phyloP scores from a whole-genome alignment of 2,797 vertebrate genomes.

The Echiichthys vipera region DNA sequence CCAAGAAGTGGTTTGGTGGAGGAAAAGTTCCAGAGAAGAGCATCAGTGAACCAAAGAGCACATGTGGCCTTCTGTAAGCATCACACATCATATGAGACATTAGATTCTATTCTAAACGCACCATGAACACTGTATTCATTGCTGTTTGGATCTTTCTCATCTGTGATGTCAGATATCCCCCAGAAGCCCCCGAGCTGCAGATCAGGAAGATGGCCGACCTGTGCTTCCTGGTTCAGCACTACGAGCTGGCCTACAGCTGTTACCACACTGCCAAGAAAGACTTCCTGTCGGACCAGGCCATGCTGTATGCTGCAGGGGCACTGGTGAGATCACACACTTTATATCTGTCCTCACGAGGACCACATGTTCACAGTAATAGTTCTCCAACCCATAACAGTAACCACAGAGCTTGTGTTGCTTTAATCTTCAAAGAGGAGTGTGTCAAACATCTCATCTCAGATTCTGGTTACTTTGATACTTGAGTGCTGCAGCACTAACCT shows the following conservation, averaged over 20 bases:
- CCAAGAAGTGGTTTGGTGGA: conserved; percentile 98
- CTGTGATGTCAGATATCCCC: conserved; percentile 90
- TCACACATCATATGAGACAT: background rate
- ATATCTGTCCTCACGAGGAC: background rate
- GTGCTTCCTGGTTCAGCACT: conserved; percentile 98
- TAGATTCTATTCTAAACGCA: too few relatives aligned
- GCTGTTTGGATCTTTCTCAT: conserved; percentile 19
- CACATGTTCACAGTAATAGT: background rate
- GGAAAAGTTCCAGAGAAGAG: conserved; percentile 97
- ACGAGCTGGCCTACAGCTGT: conserved; percentile 97
- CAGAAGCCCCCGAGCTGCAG: conserved; percentile 97
- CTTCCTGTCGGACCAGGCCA: conserved; percentile 98
- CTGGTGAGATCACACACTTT: conserved; percentile 85
- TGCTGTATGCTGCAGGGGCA: conserved; percentile 97
- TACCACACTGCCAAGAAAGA: conserved; percentile 99
- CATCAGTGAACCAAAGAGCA: conserved; percentile 93
- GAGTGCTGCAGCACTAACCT: background rate
- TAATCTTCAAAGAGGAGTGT: background rate
- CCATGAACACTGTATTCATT: background rate
- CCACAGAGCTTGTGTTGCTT: too few relatives aligned
- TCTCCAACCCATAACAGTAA: too few relatives aligned
- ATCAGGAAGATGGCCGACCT: conserved; percentile 99
- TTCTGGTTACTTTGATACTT: too few relatives aligned
- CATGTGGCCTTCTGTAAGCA: conserved; percentile 93
- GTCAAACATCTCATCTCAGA: too few relatives aligned